Evolutionary conservation across 2,113 vertebrate species (phyloP), one percentile per base, ranked within the genome.

Genomic region (Pseudorectes ferrugineus): DNA sequence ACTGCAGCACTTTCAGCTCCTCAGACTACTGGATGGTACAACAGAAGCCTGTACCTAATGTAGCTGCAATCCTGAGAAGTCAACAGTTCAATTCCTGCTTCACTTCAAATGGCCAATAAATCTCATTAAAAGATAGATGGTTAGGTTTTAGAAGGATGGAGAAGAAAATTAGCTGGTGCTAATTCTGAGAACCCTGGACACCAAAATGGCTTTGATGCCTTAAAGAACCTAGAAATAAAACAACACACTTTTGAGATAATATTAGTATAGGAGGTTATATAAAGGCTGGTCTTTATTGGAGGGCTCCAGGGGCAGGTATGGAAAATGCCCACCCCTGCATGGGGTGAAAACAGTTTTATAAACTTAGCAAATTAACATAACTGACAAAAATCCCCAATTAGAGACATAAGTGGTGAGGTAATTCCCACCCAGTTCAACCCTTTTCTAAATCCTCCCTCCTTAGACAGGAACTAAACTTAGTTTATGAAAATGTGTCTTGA

Each of bases 41-140:
- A 26, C n/a, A 76, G 38, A 54, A 73, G 23, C 33, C 33, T 0
- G 0, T 24, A 36, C 14, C 54, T 29, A 54, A 40, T 29, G 61
- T 4, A 67, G 52, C 2, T 3, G 17, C 4, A 5, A 26, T 87
- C 49, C 70, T 59, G 33, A 55, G n/a, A 68, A 55, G 18, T 13
- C 54, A 85, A 42, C 28, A 40, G 29, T 21, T 70, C 59, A 46
- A 55, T 38, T 77, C 49, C 54, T 51, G 13, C n/a, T 81, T 77
- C 40, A 11, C 16, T 90, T 85, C 36, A 85, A 49, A 68, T 38
- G 35, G 54, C 28, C 29, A 35, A 9, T 88, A 88, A 78, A 88
- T 38, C 46, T 74, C 70, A 28, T 18, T 10, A n/a, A 57, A 73
- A 38, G 26, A 33, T 23, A 85, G 58, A 55, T 9, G 24, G 26